Evolutionary conservation across 92 coral and sea anemone species (phyloP).

Genomic region (Phenganax subtilis): DNA sequence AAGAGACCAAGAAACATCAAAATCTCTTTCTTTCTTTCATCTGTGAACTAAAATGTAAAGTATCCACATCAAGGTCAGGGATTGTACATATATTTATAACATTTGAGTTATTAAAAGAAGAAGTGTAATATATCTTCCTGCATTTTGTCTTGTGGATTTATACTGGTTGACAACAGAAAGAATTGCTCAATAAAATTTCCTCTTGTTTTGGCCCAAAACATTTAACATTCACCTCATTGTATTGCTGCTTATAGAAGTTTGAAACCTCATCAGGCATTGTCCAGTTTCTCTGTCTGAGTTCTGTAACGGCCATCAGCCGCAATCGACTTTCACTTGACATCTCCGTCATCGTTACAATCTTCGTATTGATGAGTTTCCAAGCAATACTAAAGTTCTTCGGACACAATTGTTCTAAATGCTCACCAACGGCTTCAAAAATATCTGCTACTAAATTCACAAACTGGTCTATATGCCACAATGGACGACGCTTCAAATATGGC

Average conservation of each 20-base stretch:
- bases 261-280: background rate
- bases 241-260: constrained; percentile 21
- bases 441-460: constrained; percentile 26
- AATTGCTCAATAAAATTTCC: too few relatives aligned
- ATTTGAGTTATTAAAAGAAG: background rate
- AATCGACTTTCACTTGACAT: constrained; percentile 1
- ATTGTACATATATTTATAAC: background rate
- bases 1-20: constrained; percentile 5
- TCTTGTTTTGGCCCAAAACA: too few relatives aligned
- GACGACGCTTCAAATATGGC: constrained; percentile 18
- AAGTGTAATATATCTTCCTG: constrained; percentile 9
- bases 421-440: constrained; percentile 26
- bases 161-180: too few relatives aligned
- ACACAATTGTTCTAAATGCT: background rate
- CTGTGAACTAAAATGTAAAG: background rate
- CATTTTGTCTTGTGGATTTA: constrained; percentile 9
- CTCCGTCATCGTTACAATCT: background rate
- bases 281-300: constrained; percentile 17
- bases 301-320: constrained; percentile 16
- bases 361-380: background rate
- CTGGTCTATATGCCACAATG: background rate
- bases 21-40: constrained; percentile 13
- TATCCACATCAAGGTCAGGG: background rate
- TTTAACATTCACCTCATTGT: constrained; percentile 30
- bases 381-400: constrained; percentile 3